These are phyloP conservation scores for Sandelia bainsii DNA, from an alignment of 2,797 vertebrate genomes.

Conservation along the genomic window DNA sequence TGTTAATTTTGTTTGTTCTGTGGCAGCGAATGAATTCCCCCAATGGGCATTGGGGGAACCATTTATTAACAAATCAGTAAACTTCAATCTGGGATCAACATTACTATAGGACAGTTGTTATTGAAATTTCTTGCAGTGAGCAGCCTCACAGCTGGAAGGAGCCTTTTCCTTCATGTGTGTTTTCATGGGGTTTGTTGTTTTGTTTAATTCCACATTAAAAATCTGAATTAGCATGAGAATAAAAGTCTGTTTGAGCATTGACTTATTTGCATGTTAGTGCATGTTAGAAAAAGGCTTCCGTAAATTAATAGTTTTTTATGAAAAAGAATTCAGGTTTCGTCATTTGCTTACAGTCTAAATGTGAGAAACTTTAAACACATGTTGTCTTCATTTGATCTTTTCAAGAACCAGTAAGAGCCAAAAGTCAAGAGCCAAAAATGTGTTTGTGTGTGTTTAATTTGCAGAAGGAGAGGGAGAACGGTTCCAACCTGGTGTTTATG, in stretches of 20 bases:
- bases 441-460: slow-evolving; percentile 27
- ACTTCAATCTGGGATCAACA: slow-evolving; percentile 16
- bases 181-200: background rate
- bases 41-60: slow-evolving; percentile 34
- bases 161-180: background rate
- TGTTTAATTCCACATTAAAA: slow-evolving; percentile 1
- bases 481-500: slow-evolving; percentile 90
- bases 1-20: slow-evolving; percentile 24
- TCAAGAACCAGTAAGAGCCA: slow-evolving; percentile 16
- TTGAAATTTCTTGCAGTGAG: background rate
- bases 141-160: slow-evolving; percentile 16
- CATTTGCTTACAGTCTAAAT: background rate
- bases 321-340: background rate
- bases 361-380: background rate
- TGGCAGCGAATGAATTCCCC: slow-evolving; percentile 40
- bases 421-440: background rate
- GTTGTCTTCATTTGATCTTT: background rate
- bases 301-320: no score
- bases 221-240: background rate
- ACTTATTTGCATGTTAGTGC: background rate
- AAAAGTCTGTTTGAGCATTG: background rate
- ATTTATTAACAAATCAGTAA: slow-evolving; percentile 46
- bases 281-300: background rate
- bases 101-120: slow-evolving; percentile 12
- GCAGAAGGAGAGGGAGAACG: slow-evolving; percentile 89